These are phyloP conservation scores for Parasteatoda lunata DNA, from an alignment of 2,888 invertebrate species.

Conservation along the genomic window DNA sequence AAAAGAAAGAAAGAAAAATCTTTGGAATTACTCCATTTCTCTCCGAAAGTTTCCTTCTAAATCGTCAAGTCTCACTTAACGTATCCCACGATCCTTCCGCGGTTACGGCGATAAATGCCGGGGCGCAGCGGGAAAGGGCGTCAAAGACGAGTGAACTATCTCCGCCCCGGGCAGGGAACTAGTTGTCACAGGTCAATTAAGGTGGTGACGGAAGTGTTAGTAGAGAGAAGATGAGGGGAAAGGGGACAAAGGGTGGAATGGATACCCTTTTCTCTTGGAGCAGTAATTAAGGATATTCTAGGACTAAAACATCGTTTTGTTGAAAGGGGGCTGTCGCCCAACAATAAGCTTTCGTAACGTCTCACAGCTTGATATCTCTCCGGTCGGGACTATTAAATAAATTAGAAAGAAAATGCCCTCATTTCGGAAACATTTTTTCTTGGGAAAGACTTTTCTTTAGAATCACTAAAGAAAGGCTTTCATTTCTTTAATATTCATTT, in stretches of 20 bases:
- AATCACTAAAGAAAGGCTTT: no score
- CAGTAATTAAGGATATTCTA: neutral
- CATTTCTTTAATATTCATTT: no score
- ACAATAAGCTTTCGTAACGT: slow-evolving; percentile 5
- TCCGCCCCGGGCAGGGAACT: slow-evolving; percentile 1
- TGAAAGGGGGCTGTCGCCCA: neutral
- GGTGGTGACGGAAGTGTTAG: neutral
- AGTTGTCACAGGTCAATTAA: slow-evolving; percentile 5
- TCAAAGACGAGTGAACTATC: slow-evolving; percentile 2
- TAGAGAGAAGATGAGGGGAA: neutral
- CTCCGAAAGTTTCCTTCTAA: neutral
- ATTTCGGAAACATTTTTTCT: no score
- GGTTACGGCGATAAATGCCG: neutral
- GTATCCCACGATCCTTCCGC: neutral
- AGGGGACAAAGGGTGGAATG: neutral
- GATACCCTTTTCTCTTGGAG: neutral
- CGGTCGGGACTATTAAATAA: slow-evolving; percentile 5
- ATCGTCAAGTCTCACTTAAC: neutral
- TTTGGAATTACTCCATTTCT: neutral
- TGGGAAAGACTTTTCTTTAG: no score
- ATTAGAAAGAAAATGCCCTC: no score
- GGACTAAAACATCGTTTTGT: neutral
- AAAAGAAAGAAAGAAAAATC: no score
- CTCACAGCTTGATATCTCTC: neutral
- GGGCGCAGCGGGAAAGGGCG: slow-evolving; percentile 1